Evolutionary conservation across 1,140 invertebrate genomes (phyloP).

Genomic region (Cyclargus thomasi): DNA sequence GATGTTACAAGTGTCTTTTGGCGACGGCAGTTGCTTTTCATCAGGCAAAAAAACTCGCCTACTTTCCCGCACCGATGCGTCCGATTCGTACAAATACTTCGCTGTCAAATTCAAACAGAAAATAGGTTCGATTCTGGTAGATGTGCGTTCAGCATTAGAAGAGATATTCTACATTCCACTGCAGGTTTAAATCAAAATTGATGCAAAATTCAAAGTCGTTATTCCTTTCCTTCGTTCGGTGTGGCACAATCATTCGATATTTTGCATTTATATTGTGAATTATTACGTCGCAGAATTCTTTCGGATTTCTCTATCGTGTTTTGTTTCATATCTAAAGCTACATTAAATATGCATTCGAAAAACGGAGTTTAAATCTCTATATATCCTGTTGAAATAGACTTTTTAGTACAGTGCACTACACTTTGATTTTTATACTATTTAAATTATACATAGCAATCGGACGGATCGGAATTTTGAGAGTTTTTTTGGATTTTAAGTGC

Average conservation of each 20-base stretch:
- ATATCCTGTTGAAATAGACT: not conserved
- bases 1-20: too few relatives aligned
- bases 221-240: not conserved
- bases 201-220: not conserved
- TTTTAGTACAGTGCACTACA: not conserved
- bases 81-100: too few relatives aligned
- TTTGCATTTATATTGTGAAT: constrained; percentile 20
- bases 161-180: not conserved
- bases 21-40: too few relatives aligned
- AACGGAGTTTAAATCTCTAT: constrained; percentile 6
- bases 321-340: constrained; percentile 13
- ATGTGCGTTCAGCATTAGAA: too few relatives aligned
- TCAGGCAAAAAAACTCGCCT: too few relatives aligned
- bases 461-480: too few relatives aligned
- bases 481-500: too few relatives aligned
- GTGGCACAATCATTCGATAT: not conserved
- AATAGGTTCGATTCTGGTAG: too few relatives aligned
- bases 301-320: not conserved
- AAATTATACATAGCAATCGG: too few relatives aligned
- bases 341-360: not conserved
- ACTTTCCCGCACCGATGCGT: too few relatives aligned
- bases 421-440: not conserved
- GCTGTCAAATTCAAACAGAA: too few relatives aligned
- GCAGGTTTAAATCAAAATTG: not conserved
- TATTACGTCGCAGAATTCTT: not conserved